Base-by-base conservation (phyloP, 2,797 vertebrate species). In the Etheostoma nigrum region DNA sequence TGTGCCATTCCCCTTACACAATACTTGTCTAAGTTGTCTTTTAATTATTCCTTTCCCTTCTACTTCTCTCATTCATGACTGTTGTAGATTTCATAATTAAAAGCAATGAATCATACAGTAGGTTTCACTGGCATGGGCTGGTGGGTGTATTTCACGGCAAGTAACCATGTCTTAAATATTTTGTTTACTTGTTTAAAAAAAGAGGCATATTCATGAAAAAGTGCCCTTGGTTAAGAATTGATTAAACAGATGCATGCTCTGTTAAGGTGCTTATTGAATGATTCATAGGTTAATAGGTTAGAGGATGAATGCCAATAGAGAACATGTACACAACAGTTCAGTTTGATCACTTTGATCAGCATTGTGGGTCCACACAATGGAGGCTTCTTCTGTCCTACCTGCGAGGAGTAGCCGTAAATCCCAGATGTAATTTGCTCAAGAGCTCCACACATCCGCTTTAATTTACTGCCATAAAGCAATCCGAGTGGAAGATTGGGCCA, bases 371-470 rank as follows among this genome's bases (percentile, higher is more conserved):
- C 49, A 65, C 67, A 81, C 68, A 90, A 78, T 70, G 63, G 60
- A 62, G 53, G 53, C 55, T 23, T 77, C 78, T 72, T 71, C 67
- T 49, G 23, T 65, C 55, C 77, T 60, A 83, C 79, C 86, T 63
- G 70, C 27, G 45, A 74, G 76, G 73, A 70, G 78, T 51, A 58
- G 69, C 78, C 5, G 66, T 85, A 89, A 87, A 89, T 86, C 84
- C 81, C 78, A 78, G 74, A 79, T 74, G 84, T 86, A 81, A 88
- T 91, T 85, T 88, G 74, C 83, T 83, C 74, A 76, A 90, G 84
- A 87, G 81, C 74, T 74, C 48, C 79, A 76, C 82, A 78, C 67
- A 57, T 47, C 74, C 79, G 72, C 85, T 90, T 88, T 78, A 83
- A 89, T 91, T 88, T 86, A 79, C 79, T 74, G 67, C 86, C 72